A percentile compares a stretch with the other conserved stretches of the same genome.
Conservation (phyloP, 2,888 invertebrate species). For the Dryobotodes eremita region DNA sequence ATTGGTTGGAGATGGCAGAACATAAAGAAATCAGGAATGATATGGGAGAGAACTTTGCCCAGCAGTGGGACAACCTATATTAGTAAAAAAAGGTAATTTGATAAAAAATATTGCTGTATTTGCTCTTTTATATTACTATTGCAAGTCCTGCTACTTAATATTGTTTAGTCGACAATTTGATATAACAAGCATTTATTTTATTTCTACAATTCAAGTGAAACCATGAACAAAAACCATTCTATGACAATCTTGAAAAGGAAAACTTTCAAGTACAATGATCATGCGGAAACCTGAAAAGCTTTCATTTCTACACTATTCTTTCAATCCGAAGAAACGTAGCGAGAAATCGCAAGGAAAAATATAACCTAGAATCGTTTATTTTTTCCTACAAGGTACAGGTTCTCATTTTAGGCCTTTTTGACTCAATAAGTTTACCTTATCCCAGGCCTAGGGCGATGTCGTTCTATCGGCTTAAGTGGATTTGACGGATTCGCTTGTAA, state of each 20-base stretch:
- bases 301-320: neutral
- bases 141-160: no score
- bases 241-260: neutral
- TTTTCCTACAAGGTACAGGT: neutral
- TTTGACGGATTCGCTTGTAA: constrained; percentile 44
- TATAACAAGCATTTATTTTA: neutral
- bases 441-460: constrained; percentile 36
- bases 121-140: no score
- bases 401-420: constrained; percentile 30
- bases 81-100: no score
- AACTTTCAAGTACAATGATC: neutral
- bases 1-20: no score
- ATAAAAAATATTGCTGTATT: no score
- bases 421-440: constrained; percentile 40
- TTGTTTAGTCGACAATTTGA: no score
- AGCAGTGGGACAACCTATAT: no score
- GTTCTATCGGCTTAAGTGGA: constrained; percentile 33
- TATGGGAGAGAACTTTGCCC: no score
- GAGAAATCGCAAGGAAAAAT: neutral
- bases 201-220: neutral
- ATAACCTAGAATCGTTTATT: neutral
- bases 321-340: neutral
- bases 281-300: constrained; percentile 1
- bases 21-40: no score
- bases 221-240: neutral